Evolutionary conservation across 2,113 vertebrate genomes (phyloP), one percentile per base, ranked within the genome.

Genomic region (Rhineura floridana): DNA sequence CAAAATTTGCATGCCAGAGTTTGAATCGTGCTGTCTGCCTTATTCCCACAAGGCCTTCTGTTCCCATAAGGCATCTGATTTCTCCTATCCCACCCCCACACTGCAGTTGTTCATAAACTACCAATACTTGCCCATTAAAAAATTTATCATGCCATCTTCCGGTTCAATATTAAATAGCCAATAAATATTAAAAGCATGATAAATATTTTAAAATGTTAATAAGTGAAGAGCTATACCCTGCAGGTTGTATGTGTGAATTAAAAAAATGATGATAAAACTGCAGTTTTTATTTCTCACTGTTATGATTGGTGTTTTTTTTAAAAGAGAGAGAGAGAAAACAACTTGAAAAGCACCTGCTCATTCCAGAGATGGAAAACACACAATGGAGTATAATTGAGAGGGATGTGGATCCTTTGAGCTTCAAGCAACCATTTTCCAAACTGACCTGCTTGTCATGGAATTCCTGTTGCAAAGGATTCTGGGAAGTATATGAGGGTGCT

Each of bases 151-250:
- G 30, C 17, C 5, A 4, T 3, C 67, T 91, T 80, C 72, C 87
- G 91, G 85, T 87, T 77, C 28, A 39, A 17, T 86, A 85, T 83
- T 85, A 90, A 94, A 87, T 85, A 93, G 91, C 50, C 94, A 93
- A 93, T 92, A 93, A 92, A 93, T 92, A 94, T 92, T 91, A 94
- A 94, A 91, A 23, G 82, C 85, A 80, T 59, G 44, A 91, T 91
- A 83, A 93, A 90, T 92, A 92, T 90, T 92, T 94, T 39, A 84
- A 87, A 90, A 73, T 65, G 79, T 81, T 85, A 89, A 91, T 80
- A 90, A 89, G 48, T 9, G 19, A 1, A 77, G 77, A 88, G 12
- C 46, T 36, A 85, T 23, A 81, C 87, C 89, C 62, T 7, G 87
- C 87, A 90, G 88, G 65, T 13, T 69, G 28, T n/a, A 7, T 48